phyloP scores from a whole-genome alignment of 2,113 vertebrate genomes.

The Pedetes capensis region DNA sequence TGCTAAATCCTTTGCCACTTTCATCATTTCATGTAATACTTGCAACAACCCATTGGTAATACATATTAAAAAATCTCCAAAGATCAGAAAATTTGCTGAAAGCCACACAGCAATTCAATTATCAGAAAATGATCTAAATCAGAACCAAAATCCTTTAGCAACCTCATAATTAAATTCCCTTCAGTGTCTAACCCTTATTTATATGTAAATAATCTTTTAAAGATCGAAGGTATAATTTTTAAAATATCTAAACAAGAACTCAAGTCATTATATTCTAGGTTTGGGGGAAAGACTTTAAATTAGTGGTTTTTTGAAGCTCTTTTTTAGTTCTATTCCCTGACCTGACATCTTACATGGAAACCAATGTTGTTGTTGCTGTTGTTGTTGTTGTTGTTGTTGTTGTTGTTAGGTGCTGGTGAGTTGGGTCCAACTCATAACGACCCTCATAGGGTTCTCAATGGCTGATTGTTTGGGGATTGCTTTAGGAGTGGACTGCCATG shows the following conservation, averaged over 20 bases:
- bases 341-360: neutral
- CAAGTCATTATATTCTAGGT: neutral
- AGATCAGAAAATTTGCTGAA: neutral
- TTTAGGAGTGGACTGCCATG: no score
- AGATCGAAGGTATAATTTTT: neutral
- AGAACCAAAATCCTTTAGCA: neutral
- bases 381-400: no score
- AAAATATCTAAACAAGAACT: neutral
- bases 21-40: neutral
- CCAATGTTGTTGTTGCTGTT: no score
- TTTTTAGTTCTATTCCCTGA: neutral
- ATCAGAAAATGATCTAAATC: neutral
- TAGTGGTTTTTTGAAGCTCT: neutral
- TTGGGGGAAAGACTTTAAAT: neutral
- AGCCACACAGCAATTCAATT: neutral
- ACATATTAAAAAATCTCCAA: neutral
- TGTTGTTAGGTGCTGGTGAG: no score
- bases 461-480: no score
- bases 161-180: neutral
- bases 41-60: neutral
- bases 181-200: neutral
- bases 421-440: no score
- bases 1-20: neutral
- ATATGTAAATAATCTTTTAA: conserved; percentile 24
- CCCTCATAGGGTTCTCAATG: no score